Evolutionary conservation across 2,888 invertebrate genomes (phyloP), one percentile per base, ranked within the genome.

Genomic region (Philhelius pedissequus): DNA sequence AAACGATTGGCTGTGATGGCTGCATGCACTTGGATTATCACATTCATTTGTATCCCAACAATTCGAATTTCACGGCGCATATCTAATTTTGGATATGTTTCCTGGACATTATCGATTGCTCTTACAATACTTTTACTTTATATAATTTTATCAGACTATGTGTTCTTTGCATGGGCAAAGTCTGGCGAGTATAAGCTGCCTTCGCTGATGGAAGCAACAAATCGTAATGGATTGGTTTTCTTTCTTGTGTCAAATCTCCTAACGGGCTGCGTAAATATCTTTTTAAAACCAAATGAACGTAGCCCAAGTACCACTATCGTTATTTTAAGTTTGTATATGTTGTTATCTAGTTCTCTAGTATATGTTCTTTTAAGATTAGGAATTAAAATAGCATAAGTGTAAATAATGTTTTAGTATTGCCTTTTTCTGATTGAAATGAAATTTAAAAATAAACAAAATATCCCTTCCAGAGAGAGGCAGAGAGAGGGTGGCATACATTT

Each of bases 181-280:
- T 22, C 54, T 35, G 87, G 93, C 58, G 90, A 60, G 45, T 88
- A 38, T 89, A 88, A 82, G 90, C 92, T 15, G 94, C 96, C 58
- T 89, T 93, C 43, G 3, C 93, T 96, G 82, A 93, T 95, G 66
- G 93, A 94, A 87, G 94, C 95, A 18, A 93, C 97, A 30, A 97
- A 96, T 91, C 94, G 93, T 86, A 97, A 97, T 92, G 97, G 96
- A 1, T 92, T 98, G 32, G 89, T 94, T n/a, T 96, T 95, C 90
- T 99, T 99, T 90, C 92, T 99, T 68, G 86, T 95, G 13, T 94
- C 95, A 1, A 99, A 99, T 92, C 86, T 98, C 32, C 89, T 96
- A 15, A 99, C 98, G 0, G 98, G 98, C 9, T 89, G 94, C 3
- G 93, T 97, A 5, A 98, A 98, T 92, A 92, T 97, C 89, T 91